Conservation (phyloP, 1,140 invertebrate genomes). For the Leptinotarsa defecta region DNA sequence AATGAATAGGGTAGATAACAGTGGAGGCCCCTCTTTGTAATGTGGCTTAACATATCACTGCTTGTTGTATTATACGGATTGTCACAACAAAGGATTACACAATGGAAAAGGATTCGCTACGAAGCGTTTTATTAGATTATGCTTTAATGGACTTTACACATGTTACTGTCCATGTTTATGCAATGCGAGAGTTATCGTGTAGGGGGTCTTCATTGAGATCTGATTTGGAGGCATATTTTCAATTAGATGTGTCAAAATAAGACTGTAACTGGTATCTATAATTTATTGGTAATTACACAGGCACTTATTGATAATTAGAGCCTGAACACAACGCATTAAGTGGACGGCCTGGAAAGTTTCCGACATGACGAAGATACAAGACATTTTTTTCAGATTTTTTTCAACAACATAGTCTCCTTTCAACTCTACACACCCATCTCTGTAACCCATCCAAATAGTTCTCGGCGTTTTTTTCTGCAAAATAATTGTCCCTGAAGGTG, state of each 20-base stretch:
- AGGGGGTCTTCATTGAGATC: background rate
- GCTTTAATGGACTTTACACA: slow-evolving; percentile 14
- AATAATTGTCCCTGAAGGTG: no score
- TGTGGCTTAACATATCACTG: slow-evolving; percentile 13
- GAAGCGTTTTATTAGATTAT: slow-evolving; percentile 10
- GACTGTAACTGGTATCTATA: no score
- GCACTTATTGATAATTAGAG: no score
- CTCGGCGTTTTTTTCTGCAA: no score
- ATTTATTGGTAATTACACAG: no score
- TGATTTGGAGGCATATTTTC: background rate
- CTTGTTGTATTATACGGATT: slow-evolving; percentile 10
- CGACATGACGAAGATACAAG: no score
- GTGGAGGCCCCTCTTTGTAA: background rate
- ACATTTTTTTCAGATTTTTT: no score
- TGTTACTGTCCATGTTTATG: slow-evolving; percentile 12
- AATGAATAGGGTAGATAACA: slow-evolving; percentile 13
- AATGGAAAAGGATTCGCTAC: slow-evolving; percentile 13
- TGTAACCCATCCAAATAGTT: no score
- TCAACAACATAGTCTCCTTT: no score
- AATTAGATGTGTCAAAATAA: background rate
- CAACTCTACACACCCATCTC: no score
- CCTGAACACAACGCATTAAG: no score
- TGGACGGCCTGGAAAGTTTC: no score
- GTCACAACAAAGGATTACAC: slow-evolving; percentile 18
- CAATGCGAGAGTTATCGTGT: background rate